Base-by-base conservation (phyloP, 2,888 invertebrate genomes). In the Megalurothrips usitatus region DNA sequence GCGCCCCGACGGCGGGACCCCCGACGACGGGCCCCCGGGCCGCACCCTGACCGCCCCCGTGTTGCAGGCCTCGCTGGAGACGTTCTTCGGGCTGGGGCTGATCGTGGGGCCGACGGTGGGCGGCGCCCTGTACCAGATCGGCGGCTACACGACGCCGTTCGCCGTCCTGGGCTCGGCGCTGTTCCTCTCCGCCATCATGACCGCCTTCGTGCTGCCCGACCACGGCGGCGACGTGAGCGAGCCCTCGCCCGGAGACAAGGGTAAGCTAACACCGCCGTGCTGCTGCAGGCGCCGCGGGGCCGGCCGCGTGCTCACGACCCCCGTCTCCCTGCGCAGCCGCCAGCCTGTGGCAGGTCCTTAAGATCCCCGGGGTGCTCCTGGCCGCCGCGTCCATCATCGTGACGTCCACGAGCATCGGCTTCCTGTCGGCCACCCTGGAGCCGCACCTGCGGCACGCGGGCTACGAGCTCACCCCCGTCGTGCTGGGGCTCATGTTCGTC, bases 61-160 rank as follows among this genome's bases (percentile, higher is more conserved):
- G 82, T 85, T 85, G 58, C 86, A 93, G 93, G 94, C 94, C 1
- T 93, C 94, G 0, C 86, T 95, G 79, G 95, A 96, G 87, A 95
- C 96, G 0, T 96, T 95, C 87, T 96, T 96, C 86, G 97, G 97
- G 0, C 90, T 91, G 85, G 97, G 92, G 0, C 90, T 97, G 82
- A 96, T 97, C 82, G 94, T 95, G 0, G 97, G 97, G 0, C 97
- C 97, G 0, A 95, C 95, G 0, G 90, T 97, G 14, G 97, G 97
- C 0, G 96, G 96, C 0, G 92, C 94, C 0, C 89, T 97, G 0
- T 97, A 93, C 86, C 90, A 92, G 89, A 85, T 91, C 12, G 95
- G 95, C 2, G 95, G 95, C 0, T 96, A 93, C 86, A 90, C 91
- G 0, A 89, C 94, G 8, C 96, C 96, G 0, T 96, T 96, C 85